Percentiles rank a stretch among this genome's conserved stretches.
Conservation (phyloP, 2,113 vertebrate species). For the Myrmecophaga tridactyla region DNA sequence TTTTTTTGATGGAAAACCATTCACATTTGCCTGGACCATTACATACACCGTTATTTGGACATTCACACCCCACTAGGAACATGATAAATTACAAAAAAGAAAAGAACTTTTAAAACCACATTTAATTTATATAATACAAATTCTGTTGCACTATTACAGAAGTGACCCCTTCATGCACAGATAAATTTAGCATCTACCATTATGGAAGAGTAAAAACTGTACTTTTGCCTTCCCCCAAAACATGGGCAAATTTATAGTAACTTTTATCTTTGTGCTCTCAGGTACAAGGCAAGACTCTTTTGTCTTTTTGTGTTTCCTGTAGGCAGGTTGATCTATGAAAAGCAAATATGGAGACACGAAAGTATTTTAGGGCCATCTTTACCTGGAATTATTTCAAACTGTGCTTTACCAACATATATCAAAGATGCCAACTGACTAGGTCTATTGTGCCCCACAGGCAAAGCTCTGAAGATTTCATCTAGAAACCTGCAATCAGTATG, state of each 20-base stretch:
- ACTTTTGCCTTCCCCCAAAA: slow-evolving; percentile 55
- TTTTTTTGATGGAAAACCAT: background rate
- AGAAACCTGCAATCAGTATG: slow-evolving; percentile 63
- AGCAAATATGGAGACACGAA: slow-evolving; percentile 40
- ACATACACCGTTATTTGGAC: background rate
- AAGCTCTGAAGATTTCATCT: slow-evolving; percentile 69
- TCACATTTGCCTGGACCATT: background rate
- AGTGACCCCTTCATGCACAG: slow-evolving; percentile 88
- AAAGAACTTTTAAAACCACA: slow-evolving; percentile 92
- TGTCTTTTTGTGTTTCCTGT: slow-evolving; percentile 27
- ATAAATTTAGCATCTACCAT: slow-evolving; percentile 83
- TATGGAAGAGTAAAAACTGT: slow-evolving; percentile 71
- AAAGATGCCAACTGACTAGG: slow-evolving; percentile 53
- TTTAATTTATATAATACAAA: slow-evolving; percentile 95
- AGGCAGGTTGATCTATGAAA: slow-evolving; percentile 59
- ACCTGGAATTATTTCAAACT: slow-evolving; percentile 59
- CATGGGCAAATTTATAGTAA: slow-evolving; percentile 66
- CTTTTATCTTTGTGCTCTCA: slow-evolving; percentile 79
- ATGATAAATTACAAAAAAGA: slow-evolving; percentile 52
- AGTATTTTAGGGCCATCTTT: slow-evolving; percentile 55
- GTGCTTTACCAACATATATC: slow-evolving; percentile 75
- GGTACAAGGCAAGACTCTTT: slow-evolving; percentile 26
- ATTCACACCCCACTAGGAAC: slow-evolving; percentile 33
- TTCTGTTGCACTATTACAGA: slow-evolving; percentile 88
- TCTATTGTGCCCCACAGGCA: slow-evolving; percentile 53